These are phyloP conservation scores for Amblyjoppa fuscipennis DNA, from an alignment of 2,888 invertebrate genomes.

Conservation along the genomic window DNA sequence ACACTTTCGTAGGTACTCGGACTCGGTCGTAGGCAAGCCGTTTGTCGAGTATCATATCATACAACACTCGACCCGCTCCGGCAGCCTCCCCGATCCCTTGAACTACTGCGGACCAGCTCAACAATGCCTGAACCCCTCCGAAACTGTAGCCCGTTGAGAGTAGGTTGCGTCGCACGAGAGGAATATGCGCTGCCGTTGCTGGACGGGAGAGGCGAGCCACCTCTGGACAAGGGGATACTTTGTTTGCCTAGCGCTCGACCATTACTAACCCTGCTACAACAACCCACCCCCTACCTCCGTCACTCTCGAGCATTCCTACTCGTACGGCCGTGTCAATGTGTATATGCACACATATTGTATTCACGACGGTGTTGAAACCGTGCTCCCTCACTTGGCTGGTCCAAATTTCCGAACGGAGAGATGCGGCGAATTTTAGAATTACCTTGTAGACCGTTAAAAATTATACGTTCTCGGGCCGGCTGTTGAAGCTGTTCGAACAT, in stretches of 20 bases:
- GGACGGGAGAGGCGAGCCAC: conserved; percentile 32
- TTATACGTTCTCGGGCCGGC: background rate
- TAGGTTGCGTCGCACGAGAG: conserved; percentile 29
- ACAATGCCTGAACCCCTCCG: conserved; percentile 72
- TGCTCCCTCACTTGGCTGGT: background rate
- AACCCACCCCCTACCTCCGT: conserved; percentile 67
- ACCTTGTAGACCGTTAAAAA: background rate
- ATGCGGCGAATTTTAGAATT: background rate
- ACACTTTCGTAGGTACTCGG: conserved; percentile 69
- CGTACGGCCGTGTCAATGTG: conserved; percentile 29
- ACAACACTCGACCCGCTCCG: conserved; percentile 77
- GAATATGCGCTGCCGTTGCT: conserved; percentile 16
- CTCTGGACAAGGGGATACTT: conserved; percentile 74
- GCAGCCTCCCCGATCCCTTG: conserved; percentile 50
- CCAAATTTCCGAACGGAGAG: background rate
- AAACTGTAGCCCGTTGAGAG: conserved; percentile 33
- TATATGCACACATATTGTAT: conserved; percentile 17
- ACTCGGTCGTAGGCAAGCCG: conserved; percentile 72
- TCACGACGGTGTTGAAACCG: background rate
- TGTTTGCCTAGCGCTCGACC: conserved; percentile 79
- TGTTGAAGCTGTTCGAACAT: no score
- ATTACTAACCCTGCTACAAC: conserved; percentile 76
- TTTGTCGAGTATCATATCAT: conserved; percentile 80
- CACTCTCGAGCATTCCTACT: conserved; percentile 64
- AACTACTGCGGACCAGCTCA: conserved; percentile 72